phyloP scores from a whole-genome alignment of 2,113 vertebrate species.

The Catharus bicknelli region DNA sequence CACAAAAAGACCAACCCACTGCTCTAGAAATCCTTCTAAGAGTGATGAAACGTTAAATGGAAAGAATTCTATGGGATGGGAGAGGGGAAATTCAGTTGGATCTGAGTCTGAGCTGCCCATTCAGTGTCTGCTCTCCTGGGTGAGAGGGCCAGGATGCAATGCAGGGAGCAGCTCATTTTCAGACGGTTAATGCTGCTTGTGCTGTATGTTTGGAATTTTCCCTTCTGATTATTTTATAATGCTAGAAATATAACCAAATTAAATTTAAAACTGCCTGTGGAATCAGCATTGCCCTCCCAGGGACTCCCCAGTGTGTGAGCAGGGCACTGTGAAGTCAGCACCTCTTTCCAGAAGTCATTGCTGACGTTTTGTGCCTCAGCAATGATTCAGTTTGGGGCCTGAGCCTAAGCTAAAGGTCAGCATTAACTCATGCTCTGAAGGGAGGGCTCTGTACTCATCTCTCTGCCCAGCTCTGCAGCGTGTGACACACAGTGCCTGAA shows the following conservation, averaged over 20 bases:
- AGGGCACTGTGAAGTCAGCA: not conserved
- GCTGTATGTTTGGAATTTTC: not conserved
- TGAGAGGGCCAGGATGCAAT: not conserved
- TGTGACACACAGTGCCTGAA: not conserved
- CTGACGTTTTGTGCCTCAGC: not conserved
- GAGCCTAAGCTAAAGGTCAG: constrained; percentile 5
- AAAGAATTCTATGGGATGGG: not conserved
- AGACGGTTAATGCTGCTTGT: not conserved
- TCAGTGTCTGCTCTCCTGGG: not conserved
- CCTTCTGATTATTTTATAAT: not conserved
- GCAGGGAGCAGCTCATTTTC: not conserved
- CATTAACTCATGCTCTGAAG: not conserved
- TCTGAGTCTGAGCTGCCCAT: not conserved
- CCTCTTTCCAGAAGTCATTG: not conserved
- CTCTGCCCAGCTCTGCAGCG: not conserved
- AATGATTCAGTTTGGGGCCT: constrained; percentile 35
- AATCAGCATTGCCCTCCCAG: not conserved
- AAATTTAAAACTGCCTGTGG: not conserved
- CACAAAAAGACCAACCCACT: not conserved
- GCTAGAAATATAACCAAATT: not conserved
- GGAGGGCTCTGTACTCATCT: not conserved
- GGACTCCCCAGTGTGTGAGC: not conserved
- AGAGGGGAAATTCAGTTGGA: not conserved
- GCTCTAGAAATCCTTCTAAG: not conserved
- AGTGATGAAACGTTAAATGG: not conserved